A percentile compares a stretch with the other conserved stretches of the same genome.
Conservation (phyloP, 2,797 vertebrate genomes). For the Huso huso region DNA sequence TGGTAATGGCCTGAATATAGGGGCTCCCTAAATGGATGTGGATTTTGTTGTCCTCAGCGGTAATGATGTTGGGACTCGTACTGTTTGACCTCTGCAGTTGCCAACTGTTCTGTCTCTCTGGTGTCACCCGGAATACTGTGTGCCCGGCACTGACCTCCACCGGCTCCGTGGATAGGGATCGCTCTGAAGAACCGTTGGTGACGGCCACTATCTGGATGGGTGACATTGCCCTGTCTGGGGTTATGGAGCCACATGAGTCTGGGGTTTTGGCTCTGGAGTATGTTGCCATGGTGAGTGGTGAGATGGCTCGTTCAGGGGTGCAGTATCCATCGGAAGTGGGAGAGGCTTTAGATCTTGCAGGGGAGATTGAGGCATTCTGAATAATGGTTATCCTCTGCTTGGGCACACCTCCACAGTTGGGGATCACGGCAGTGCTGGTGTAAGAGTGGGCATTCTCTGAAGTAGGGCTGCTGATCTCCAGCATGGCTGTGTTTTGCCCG, state of each 20-base stretch:
- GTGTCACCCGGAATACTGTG: conserved; percentile 77
- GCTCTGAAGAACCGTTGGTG: conserved; percentile 71
- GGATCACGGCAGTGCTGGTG: conserved; percentile 90
- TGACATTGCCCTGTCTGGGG: conserved; percentile 83
- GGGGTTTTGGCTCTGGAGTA: conserved; percentile 78
- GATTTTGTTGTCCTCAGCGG: conserved; percentile 98
- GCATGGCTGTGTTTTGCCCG: conserved; percentile 77
- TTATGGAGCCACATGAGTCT: conserved; percentile 77
- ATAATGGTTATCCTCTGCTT: conserved; percentile 94
- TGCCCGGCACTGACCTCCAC: conserved; percentile 76
- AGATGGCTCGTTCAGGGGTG: conserved; percentile 67
- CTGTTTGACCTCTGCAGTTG: conserved; percentile 90
- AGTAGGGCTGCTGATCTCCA: conserved; percentile 86
- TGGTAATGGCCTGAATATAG: conserved; percentile 74
- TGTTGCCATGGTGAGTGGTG: conserved; percentile 73
- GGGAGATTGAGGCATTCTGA: conserved; percentile 76
- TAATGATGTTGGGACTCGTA: conserved; percentile 84
- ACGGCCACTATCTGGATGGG: conserved; percentile 81
- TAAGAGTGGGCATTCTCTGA: conserved; percentile 77
- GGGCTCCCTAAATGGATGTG: conserved; percentile 92
- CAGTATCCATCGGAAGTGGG: conserved; percentile 54
- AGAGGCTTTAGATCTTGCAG: conserved; percentile 68
- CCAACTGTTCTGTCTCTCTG: conserved; percentile 81
- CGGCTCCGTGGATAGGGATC: conserved; percentile 63
- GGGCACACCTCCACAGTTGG: conserved; percentile 80